Percentiles rank a stretch among this genome's conserved stretches.
phyloP scores from a whole-genome alignment of 2,888 invertebrate genomes.

The Plagiodera versicolora region DNA sequence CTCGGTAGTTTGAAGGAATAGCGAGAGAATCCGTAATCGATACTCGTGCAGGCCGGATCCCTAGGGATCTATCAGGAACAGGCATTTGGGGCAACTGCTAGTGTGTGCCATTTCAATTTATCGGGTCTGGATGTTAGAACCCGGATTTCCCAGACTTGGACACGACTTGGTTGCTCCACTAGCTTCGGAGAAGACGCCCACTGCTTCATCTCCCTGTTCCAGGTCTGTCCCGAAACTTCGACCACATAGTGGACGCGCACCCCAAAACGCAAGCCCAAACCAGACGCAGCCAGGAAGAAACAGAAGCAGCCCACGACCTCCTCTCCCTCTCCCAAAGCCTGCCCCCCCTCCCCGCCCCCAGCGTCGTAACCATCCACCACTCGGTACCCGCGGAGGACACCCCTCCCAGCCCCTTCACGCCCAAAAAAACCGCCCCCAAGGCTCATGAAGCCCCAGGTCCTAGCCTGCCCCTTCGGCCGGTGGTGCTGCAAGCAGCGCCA shows the following conservation, averaged over 20 bases:
- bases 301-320: slow-evolving; percentile 84
- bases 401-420: slow-evolving; percentile 35
- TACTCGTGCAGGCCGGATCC: slow-evolving; percentile 37
- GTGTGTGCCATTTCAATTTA: slow-evolving; percentile 22
- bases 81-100: slow-evolving; percentile 15
- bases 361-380: slow-evolving; percentile 67
- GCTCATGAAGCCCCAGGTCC: neutral
- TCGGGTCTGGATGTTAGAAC: neutral
- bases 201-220: slow-evolving; percentile 20
- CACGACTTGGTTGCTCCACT: neutral
- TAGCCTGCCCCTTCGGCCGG: slow-evolving; percentile 4
- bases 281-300: slow-evolving; percentile 75
- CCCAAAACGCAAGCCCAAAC: slow-evolving; percentile 53
- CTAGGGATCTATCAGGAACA: slow-evolving; percentile 38
- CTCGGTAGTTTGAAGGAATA: neutral
- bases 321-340: slow-evolving; percentile 75
- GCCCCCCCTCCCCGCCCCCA: slow-evolving; percentile 73
- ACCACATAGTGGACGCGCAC: slow-evolving; percentile 24
- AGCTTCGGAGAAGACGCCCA: neutral
- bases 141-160: neutral
- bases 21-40: slow-evolving; percentile 39
- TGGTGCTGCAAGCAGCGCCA: slow-evolving; percentile 28
- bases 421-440: neutral
- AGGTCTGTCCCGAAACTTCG: slow-evolving; percentile 46
- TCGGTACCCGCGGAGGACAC: slow-evolving; percentile 54